Conservation (phyloP, 30 jellyfish, hydroid and myxozoan species). For the Turritopsis rubra region DNA sequence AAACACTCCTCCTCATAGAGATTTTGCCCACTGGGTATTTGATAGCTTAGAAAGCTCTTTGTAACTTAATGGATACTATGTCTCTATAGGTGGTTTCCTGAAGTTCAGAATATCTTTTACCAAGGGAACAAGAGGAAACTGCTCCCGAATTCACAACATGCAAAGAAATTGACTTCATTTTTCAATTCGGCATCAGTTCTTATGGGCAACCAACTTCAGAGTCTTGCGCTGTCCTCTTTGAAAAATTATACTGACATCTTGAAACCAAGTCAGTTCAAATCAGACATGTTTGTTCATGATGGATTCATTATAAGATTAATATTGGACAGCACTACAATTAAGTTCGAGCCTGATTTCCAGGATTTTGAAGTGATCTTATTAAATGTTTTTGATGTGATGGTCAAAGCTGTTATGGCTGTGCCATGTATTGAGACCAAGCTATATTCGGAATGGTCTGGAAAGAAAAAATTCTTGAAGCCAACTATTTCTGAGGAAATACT, state of each 20-base stretch:
- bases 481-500: conserved; percentile 58
- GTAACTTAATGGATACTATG: background rate
- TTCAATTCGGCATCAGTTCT: conserved; percentile 86
- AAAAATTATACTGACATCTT: conserved; percentile 48
- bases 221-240: conserved; percentile 66
- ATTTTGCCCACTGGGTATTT: no score
- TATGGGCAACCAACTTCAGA: conserved; percentile 88
- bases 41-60: background rate
- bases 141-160: conserved; percentile 65
- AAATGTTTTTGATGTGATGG: conserved; percentile 83
- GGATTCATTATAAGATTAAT: conserved; percentile 77
- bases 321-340: conserved; percentile 54
- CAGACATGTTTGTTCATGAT: conserved; percentile 48
- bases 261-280: conserved; percentile 46
- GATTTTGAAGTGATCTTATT: conserved; percentile 67
- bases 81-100: conserved; percentile 81
- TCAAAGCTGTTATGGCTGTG: conserved; percentile 79
- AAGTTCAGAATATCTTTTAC: conserved; percentile 83
- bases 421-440: conserved; percentile 91
- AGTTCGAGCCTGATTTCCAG: conserved; percentile 85
- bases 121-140: conserved; percentile 78
- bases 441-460: conserved; percentile 82
- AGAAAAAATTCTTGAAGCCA: conserved; percentile 62
- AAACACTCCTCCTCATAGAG: no score
- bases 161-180: conserved; percentile 59